Percentiles rank a stretch among this genome's conserved stretches.
Evolutionary conservation across 2,888 invertebrate genomes (phyloP).

Genomic region (Allacma fusca): DNA sequence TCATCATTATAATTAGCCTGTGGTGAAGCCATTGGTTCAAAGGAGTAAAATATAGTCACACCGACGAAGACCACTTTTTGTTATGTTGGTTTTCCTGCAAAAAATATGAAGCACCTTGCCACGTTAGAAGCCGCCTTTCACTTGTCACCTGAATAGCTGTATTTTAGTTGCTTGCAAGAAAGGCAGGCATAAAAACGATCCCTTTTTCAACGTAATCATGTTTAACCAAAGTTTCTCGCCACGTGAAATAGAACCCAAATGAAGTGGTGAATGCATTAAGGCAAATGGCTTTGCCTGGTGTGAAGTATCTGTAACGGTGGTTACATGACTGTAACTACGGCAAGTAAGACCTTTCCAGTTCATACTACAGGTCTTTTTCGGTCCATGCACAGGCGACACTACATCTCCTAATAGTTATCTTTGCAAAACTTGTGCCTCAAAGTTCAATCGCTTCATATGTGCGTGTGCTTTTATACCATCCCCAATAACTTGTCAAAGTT

Average conservation of each 20-base stretch:
- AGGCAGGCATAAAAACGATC: too few species aligned
- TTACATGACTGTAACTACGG: background rate
- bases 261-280: slow-evolving; percentile 24
- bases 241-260: slow-evolving; percentile 25
- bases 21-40: background rate
- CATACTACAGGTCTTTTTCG: too few species aligned
- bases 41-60: slow-evolving; percentile 4
- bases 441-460: background rate
- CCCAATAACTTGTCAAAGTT: background rate
- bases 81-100: background rate
- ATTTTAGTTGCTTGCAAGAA: background rate
- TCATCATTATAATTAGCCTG: background rate
- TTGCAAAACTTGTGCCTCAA: background rate
- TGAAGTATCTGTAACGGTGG: background rate
- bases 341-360: too few species aligned
- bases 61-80: slow-evolving; percentile 8
- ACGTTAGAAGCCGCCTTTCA: background rate
- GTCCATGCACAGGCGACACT: background rate
- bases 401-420: background rate
- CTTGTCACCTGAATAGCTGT: slow-evolving; percentile 11
- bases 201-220: background rate
- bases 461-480: background rate
- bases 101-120: slow-evolving; percentile 11
- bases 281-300: background rate
- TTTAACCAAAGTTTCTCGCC: background rate